phyloP scores from a whole-genome alignment of 2,113 vertebrate species.

The Fukomys damarensis region DNA sequence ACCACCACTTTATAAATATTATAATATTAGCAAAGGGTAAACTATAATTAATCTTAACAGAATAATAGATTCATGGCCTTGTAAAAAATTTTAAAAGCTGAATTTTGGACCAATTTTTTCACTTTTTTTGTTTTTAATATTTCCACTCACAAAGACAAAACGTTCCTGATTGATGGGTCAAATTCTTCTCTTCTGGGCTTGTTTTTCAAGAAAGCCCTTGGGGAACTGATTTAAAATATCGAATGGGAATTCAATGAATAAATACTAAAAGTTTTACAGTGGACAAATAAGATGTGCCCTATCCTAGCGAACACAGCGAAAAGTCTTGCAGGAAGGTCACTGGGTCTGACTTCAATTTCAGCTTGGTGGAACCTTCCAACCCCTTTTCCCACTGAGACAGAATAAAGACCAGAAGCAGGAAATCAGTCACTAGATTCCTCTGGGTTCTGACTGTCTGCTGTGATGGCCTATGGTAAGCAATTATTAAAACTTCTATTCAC shows the following conservation, averaged over 20 bases:
- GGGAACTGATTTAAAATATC: constrained; percentile 60
- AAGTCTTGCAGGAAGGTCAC: background rate
- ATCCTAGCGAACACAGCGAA: constrained; percentile 37
- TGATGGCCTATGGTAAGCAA: background rate
- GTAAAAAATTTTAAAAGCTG: background rate
- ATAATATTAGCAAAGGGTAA: background rate
- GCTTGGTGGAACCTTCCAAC: constrained; percentile 35
- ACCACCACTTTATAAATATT: background rate
- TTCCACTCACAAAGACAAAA: background rate
- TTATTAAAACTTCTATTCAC: constrained; percentile 32
- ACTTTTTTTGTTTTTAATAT: constrained; percentile 26
- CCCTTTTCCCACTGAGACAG: constrained; percentile 30
- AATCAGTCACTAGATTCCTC: background rate
- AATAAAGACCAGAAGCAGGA: constrained; percentile 32
- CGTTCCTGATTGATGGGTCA: background rate
- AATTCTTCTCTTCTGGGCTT: constrained; percentile 5
- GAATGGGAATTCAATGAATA: constrained; percentile 57
- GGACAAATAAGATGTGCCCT: constrained; percentile 59
- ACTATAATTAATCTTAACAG: background rate
- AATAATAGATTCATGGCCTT: background rate
- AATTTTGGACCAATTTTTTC: background rate
- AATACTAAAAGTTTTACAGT: constrained; percentile 59
- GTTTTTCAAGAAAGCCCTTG: constrained; percentile 39
- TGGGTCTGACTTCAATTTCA: constrained; percentile 61
- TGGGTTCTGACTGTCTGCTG: background rate